Percentiles rank a stretch among this genome's conserved stretches.
Evolutionary conservation across 2,113 vertebrate genomes (phyloP).

Genomic region (Pygoscelis antarcticus): DNA sequence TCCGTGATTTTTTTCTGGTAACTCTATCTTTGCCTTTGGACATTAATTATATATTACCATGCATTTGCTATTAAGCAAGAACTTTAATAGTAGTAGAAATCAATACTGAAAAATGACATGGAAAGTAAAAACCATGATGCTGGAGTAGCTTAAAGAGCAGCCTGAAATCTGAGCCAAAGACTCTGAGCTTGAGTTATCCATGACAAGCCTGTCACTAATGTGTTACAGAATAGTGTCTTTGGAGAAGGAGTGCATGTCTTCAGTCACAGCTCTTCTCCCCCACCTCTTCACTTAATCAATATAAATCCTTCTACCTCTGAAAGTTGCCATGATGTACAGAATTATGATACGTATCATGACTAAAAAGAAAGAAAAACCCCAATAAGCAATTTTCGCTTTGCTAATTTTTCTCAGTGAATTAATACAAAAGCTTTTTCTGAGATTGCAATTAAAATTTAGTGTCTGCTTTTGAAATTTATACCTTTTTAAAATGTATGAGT

Average conservation of each 20-base stretch:
- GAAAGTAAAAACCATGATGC: constrained; percentile 46
- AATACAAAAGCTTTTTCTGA: constrained; percentile 76
- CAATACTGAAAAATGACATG: constrained; percentile 64
- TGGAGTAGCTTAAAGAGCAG: constrained; percentile 52
- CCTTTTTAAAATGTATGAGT: constrained; percentile 77
- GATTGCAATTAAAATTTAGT: constrained; percentile 81
- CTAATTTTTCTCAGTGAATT: constrained; percentile 78
- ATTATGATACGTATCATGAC: constrained; percentile 65
- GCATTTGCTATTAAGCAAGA: constrained; percentile 54
- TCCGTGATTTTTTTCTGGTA: background rate
- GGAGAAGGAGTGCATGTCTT: constrained; percentile 50
- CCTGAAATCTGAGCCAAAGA: constrained; percentile 49
- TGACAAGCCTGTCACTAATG: constrained; percentile 52
- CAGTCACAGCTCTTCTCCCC: constrained; percentile 41
- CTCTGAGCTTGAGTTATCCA: constrained; percentile 21
- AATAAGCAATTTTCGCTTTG: constrained; percentile 77
- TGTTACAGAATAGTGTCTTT: constrained; percentile 30
- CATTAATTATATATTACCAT: constrained; percentile 63
- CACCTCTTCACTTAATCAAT: constrained; percentile 58
- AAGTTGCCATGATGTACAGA: constrained; percentile 69
- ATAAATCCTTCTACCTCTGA: constrained; percentile 72
- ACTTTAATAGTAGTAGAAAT: constrained; percentile 61
- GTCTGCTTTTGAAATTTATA: constrained; percentile 77
- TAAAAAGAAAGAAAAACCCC: constrained; percentile 68
- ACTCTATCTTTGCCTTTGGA: constrained; percentile 38